Evolutionary conservation across 1,140 invertebrate species (phyloP).

Genomic region (Microplitis mediator): DNA sequence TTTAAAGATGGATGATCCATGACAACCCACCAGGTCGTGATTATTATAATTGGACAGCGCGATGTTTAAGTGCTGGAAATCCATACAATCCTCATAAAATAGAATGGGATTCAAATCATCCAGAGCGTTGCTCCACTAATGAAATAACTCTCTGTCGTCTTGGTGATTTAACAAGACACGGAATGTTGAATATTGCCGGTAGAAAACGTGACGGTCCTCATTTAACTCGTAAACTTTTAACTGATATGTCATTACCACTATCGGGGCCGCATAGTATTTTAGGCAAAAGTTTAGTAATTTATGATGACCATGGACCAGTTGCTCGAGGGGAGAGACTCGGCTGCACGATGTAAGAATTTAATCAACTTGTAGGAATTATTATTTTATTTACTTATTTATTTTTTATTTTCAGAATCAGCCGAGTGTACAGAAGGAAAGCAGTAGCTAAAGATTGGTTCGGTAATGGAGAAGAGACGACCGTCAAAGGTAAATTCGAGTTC

Average conservation of each 20-base stretch:
- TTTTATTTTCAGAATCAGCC: constrained; percentile 67
- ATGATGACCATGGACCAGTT: constrained; percentile 85
- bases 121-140: constrained; percentile 62
- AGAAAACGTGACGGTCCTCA: constrained; percentile 67
- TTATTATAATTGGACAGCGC: constrained; percentile 87
- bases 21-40: constrained; percentile 74
- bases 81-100: constrained; percentile 84
- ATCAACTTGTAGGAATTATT: not conserved
- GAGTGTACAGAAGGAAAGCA: constrained; percentile 79
- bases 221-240: constrained; percentile 77
- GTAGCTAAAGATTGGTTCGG: constrained; percentile 87
- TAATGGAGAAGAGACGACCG: constrained; percentile 69
- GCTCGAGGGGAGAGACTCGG: constrained; percentile 86
- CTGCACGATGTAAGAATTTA: constrained; percentile 76
- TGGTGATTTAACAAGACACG: constrained; percentile 75
- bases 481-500: constrained; percentile 80
- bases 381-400: no score
- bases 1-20: constrained; percentile 68
- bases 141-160: constrained; percentile 68
- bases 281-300: constrained; percentile 85
- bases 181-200: constrained; percentile 76
- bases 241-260: constrained; percentile 78
- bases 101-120: constrained; percentile 55
- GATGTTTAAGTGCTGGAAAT: constrained; percentile 81
- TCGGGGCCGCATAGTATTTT: constrained; percentile 77